Base-by-base conservation (phyloP, 2,797 vertebrate genomes). In the Gouania willdenowi region DNA sequence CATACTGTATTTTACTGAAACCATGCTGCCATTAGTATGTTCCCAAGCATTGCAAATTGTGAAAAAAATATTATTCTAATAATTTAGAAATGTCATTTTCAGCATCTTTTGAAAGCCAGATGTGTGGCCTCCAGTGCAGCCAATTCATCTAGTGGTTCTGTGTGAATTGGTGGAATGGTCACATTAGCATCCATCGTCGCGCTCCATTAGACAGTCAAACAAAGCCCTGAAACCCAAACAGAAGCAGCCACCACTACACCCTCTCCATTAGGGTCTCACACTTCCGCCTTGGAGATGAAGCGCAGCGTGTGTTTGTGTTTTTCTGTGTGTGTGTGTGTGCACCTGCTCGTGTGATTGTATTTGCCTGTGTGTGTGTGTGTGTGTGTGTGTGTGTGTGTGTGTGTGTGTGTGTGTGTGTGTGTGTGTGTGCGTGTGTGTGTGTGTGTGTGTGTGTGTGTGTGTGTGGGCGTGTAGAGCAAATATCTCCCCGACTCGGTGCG, bases 171-270 rank as follows among this genome's bases (percentile, higher is more conserved):
- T 28, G 11, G 5, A 18, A 35, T n/a, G 31, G 16, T 47, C 30
- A 32, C 66, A 53, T 75, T 60, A 68, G 44, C 51, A 27, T 57
- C 72, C 77, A 80, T 79, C 71, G 80, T 73, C 64, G 66, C 51
- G 46, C 66, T 59, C 39, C 49, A 77, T 77, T 79, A 75, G 40
- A 81, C 68, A 55, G 61, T 59, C 73, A 81, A 80, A 83, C 75
- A 80, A 42, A 54, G 10, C 22, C 56, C n/a, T 10, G 3, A 38
- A 73, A 63, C 60, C 65, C 65, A 78, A 65, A 76, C 60, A 76
- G 18, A 36, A 35, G 50, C 30, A 32, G 18, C 8, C 6, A n/a
- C 34, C 51, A 26, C 30, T 13, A 12, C 7, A 8, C 31, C 16
- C 44, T 6, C 35, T 37, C 10, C 2, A 48, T 16, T 23, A 27